phyloP scores from a whole-genome alignment of 2,113 vertebrate species.

The Neoarius graeffei region DNA sequence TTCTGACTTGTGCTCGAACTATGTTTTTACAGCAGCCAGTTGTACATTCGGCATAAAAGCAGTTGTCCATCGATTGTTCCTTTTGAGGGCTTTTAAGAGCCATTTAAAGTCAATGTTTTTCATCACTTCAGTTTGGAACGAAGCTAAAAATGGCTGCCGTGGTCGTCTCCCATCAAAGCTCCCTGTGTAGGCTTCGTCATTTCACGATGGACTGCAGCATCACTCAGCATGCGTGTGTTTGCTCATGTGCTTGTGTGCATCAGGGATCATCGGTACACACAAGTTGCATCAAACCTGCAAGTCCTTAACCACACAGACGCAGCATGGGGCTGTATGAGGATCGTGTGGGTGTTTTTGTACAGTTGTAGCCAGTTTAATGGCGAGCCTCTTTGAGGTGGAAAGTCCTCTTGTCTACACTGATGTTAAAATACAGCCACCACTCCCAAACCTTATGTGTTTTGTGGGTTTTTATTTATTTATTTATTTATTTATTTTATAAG shows the following conservation, averaged over 20 bases:
- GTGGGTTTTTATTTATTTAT: no score
- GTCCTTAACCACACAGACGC: neutral
- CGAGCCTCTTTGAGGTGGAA: neutral
- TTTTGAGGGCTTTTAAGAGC: neutral
- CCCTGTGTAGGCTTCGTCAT: neutral
- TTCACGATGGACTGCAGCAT: neutral
- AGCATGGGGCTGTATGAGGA: neutral
- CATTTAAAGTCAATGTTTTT: neutral
- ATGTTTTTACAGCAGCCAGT: neutral
- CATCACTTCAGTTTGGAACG: neutral
- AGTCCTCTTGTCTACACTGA: neutral
- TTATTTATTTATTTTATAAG: no score
- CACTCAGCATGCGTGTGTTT: neutral
- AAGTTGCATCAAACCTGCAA: neutral
- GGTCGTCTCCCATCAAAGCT: neutral
- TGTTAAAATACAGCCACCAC: no score
- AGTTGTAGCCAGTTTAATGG: neutral
- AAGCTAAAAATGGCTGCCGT: neutral
- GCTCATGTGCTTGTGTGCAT: neutral
- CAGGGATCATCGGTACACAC: neutral
- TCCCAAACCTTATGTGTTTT: neutral
- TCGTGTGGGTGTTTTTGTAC: neutral
- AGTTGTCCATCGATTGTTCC: neutral
- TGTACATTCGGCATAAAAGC: neutral
- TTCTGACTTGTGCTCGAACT: neutral